These are phyloP conservation scores for Orestias chungarensis DNA, from an alignment of 2,797 vertebrate species.

Conservation along the genomic window DNA sequence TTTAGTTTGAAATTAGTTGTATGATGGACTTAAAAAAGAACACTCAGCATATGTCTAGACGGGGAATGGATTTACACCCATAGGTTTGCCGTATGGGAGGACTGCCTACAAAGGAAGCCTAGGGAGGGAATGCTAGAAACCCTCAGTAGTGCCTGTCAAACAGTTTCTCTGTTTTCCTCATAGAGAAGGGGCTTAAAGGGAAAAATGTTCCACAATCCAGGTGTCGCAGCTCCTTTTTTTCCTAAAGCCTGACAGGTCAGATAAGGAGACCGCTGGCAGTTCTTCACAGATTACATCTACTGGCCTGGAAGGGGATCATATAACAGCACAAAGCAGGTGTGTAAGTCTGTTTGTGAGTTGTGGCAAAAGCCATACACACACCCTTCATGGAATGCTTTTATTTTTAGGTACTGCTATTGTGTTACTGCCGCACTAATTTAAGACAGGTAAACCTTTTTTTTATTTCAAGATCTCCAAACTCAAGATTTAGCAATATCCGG, in stretches of 20 bases:
- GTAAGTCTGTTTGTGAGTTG: slow-evolving; percentile 19
- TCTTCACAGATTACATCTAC: slow-evolving; percentile 79
- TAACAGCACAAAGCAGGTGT: slow-evolving; percentile 66
- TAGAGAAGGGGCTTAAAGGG: slow-evolving; percentile 40
- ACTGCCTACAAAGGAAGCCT: slow-evolving; percentile 89
- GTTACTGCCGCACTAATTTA: not conserved
- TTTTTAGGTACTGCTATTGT: not conserved
- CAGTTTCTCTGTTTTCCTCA: slow-evolving; percentile 64
- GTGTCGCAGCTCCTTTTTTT: slow-evolving; percentile 58
- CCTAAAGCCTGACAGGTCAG: slow-evolving; percentile 63
- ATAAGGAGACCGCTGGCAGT: slow-evolving; percentile 66
- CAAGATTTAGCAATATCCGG: not conserved
- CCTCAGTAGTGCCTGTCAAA: slow-evolving; percentile 59
- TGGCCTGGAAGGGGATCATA: slow-evolving; percentile 63
- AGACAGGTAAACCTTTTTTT: too few species aligned
- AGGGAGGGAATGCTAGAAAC: slow-evolving; percentile 88
- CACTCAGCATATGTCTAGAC: slow-evolving; percentile 94
- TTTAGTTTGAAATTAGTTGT: slow-evolving; percentile 86
- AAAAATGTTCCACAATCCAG: slow-evolving; percentile 61
- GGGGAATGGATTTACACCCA: slow-evolving; percentile 91
- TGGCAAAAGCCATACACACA: not conserved
- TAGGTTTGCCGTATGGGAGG: slow-evolving; percentile 91
- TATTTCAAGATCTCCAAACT: not conserved
- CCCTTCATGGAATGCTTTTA: not conserved
- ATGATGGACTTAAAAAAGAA: slow-evolving; percentile 83